These are phyloP conservation scores for Paramormyrops hopkinsi DNA, from an alignment of 2,797 vertebrate species.

Conservation along the genomic window DNA sequence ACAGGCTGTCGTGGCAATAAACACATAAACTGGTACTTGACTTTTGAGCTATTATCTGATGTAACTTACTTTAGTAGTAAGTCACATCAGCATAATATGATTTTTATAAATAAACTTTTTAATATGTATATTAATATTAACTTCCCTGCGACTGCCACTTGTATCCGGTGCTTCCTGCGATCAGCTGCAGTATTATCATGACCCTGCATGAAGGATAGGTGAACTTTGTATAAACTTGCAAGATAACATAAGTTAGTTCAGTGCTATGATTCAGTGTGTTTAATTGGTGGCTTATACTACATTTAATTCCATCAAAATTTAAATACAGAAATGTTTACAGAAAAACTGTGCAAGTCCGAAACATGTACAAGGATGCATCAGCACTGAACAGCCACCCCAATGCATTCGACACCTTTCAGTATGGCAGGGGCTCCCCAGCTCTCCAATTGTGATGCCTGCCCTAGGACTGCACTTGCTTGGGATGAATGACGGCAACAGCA, in stretches of 20 bases:
- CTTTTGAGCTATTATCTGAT: not conserved
- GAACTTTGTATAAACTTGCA: not conserved
- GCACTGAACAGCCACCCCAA: not conserved
- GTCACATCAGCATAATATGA: not conserved
- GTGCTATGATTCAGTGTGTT: not conserved
- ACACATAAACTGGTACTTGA: not conserved
- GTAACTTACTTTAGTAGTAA: not conserved
- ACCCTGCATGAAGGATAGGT: not conserved
- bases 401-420: not conserved
- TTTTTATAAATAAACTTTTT: not conserved
- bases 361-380: not conserved
- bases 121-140: not conserved
- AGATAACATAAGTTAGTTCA: not conserved
- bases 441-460: not conserved
- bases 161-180: not conserved
- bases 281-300: not conserved
- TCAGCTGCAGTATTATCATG: not conserved
- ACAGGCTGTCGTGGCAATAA: not conserved
- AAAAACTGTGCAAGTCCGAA: not conserved
- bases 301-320: not conserved
- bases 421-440: not conserved
- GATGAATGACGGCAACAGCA: not conserved
- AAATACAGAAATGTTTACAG: not conserved
- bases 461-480: not conserved
- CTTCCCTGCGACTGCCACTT: not conserved